These are phyloP conservation scores for Vireo altiloquus DNA, from an alignment of 2,113 vertebrate species.

Conservation along the genomic window DNA sequence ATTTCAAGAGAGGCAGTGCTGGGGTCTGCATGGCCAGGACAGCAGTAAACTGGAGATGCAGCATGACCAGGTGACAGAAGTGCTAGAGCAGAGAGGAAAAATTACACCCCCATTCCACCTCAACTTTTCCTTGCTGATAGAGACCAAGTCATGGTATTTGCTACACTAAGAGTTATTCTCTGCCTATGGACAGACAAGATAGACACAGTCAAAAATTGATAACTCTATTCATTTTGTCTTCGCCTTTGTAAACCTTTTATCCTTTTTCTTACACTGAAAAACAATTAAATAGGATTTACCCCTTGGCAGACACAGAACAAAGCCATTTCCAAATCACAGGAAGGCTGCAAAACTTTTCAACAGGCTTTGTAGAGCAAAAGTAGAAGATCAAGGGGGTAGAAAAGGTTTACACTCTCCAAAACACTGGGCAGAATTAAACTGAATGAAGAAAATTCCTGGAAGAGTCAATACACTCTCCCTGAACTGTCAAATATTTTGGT, in stretches of 20 bases:
- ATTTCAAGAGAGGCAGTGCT: not conserved
- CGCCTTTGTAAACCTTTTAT: not conserved
- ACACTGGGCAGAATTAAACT: not conserved
- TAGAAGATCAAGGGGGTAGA: not conserved
- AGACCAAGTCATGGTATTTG: not conserved
- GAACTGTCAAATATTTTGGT: not conserved
- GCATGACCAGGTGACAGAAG: not conserved
- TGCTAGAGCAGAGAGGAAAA: not conserved
- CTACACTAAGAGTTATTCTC: not conserved
- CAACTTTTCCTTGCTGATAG: not conserved
- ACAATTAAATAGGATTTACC: not conserved
- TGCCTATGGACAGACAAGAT: not conserved
- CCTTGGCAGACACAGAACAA: not conserved
- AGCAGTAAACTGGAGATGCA: not conserved
- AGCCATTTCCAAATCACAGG: not conserved
- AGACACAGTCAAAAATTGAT: not conserved
- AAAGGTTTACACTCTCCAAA: not conserved
- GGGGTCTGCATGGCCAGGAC: not conserved
- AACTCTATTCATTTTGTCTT: not conserved
- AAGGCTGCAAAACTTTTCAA: not conserved
- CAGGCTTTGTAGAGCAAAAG: not conserved
- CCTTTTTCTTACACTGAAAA: not conserved
- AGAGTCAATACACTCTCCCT: not conserved
- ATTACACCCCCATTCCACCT: not conserved
- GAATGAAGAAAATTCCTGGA: slow-evolving; percentile 8